Evolutionary conservation across 2,113 vertebrate genomes (phyloP), one percentile per base, ranked within the genome.

Genomic region (Passer domesticus): DNA sequence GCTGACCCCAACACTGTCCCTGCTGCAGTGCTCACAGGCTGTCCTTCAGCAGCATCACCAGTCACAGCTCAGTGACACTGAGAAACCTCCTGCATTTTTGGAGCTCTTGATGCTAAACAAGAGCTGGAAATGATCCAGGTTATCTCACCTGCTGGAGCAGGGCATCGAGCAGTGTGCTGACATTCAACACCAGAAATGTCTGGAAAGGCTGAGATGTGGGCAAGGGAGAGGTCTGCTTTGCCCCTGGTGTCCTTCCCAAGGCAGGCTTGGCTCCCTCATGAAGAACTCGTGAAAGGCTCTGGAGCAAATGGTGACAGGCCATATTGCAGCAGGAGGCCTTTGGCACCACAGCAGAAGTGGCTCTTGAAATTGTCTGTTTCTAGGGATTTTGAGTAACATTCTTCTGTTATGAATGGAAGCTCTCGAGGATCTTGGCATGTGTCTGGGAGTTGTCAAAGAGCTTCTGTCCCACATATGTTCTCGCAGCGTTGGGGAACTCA

Each of bases 401-500:
- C 50, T 93, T 90, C 83, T 84, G 23, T 75, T 92, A 82, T 88
- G 88, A 97, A 97, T 88, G 79, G 68, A 78, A 93, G 79, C 68
- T 94, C 89, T 96, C 14, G n/a, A 91, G 94, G 91, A 92, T 94
- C 88, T 95, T 95, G 92, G 92, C 88, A 86, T 8, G 19, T 90
- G 63, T 63, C 80, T 97, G 79, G 56, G 76, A 89, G 64, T 59
- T 92, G 94, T 93, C 80, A 94, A 76, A 93, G 92, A 92, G 59
- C 88, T 95, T 95, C 92, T 93, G 89, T 95, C 90, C 94, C 89
- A 83, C 86, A 67, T 95, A 90, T 72, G 92, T 93, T 96, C 80
- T 63, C 81, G 64, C 63, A 75, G 86, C 60, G 13, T 1, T 78
- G 76, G 89, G 76, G 75, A 95, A 77, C 83, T 88, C 62, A 70